Evolutionary conservation across 2,797 vertebrate genomes (phyloP), one percentile per base, ranked within the genome.

Genomic region (Falco berigora): DNA sequence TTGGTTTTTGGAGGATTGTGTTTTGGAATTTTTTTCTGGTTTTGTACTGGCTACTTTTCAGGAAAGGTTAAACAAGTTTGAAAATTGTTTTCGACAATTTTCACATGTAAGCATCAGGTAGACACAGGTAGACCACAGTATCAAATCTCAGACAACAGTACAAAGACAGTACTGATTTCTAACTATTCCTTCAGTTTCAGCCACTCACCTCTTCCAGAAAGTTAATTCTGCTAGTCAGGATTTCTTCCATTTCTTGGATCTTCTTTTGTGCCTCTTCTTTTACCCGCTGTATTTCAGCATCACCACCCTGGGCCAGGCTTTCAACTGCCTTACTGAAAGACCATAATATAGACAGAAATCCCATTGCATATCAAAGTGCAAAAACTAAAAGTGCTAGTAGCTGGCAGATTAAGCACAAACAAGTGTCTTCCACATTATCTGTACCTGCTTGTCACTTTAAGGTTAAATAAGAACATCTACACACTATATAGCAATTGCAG

Each of bases 321-420:
- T 99, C 99, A 56, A 99, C 91, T 0, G 99, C 99, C 98, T 99
- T 99, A 83, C 99, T 99, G 88, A 56, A 90, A 92, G 74, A 66
- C 73, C 62, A 4, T 6, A 81, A 63, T 10, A 74, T 5, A 93
- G 50, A 73, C 2, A 61, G 8, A 84, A 86, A 88, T 36, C 42
- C 64, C 82, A 69, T 20, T 12, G 59, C 49, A 28, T 1, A 62
- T 14, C 76, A 32, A 21, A 8, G 2, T 28, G 55, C 21, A 44
- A 44, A 81, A 44, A 34, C 28, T n/a, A 4, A 23, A 90, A 73
- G 17, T 30, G 5, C 4, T 6, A 80, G 14, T 15, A 34, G 25
- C n/a, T 44, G 30, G 46, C 6, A 72, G 30, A 46, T 38, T n/a
- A 69, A 4, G 17, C 7, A 32, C 18, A 40, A 66, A n/a, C 27